Conservation (phyloP, 1,140 invertebrate genomes). For the Battus philenor region DNA sequence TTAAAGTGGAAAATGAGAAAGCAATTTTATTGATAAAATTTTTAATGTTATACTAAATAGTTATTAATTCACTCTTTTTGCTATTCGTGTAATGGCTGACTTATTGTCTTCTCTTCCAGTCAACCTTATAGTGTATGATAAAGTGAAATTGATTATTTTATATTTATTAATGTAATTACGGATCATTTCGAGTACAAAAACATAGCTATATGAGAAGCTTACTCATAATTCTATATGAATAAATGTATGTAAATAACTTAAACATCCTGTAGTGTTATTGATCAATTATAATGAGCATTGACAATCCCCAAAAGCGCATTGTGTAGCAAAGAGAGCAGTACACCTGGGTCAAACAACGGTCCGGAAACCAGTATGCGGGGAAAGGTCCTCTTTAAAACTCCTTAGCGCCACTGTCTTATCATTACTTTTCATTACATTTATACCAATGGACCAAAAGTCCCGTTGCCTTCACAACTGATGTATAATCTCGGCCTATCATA, state of each 20-base stretch:
- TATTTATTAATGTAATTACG: too few relatives aligned
- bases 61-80: too few relatives aligned
- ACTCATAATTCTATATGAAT: too few relatives aligned
- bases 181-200: too few relatives aligned
- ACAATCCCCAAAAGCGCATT: constrained; percentile 56
- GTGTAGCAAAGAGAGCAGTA: constrained; percentile 45
- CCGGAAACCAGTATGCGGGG: constrained; percentile 49
- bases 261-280: constrained; percentile 37
- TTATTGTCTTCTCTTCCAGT: too few relatives aligned
- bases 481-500: constrained; percentile 19
- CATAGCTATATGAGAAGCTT: too few relatives aligned
- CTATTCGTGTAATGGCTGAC: too few relatives aligned
- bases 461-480: constrained; percentile 19
- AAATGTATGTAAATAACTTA: not conserved
- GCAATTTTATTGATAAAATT: too few relatives aligned
- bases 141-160: too few relatives aligned
- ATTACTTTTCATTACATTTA: constrained; percentile 23
- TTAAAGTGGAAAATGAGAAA: too few relatives aligned
- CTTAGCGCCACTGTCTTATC: constrained; percentile 15
- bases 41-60: too few relatives aligned
- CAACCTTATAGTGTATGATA: too few relatives aligned
- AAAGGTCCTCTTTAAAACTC: constrained; percentile 26
- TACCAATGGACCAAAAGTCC: constrained; percentile 29
- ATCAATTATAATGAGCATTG: constrained; percentile 34
- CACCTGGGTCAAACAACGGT: constrained; percentile 57